phyloP scores from a whole-genome alignment of 2,113 vertebrate species.

The Uria aalge region DNA sequence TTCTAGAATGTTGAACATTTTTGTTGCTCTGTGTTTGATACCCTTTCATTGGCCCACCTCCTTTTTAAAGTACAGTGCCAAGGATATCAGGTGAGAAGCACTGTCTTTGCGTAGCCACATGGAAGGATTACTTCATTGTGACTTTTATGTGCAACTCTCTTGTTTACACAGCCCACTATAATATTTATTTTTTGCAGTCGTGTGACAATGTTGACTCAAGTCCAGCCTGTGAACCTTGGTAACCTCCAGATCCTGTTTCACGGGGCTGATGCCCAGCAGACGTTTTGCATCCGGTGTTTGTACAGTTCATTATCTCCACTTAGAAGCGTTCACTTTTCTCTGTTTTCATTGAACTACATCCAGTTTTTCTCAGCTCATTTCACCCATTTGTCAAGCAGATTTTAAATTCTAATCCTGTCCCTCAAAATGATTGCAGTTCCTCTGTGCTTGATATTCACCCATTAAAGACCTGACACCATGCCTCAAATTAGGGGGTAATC shows the following conservation, averaged over 20 bases:
- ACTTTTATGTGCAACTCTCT: background rate
- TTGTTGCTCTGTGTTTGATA: background rate
- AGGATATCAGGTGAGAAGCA: background rate
- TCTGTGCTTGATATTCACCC: background rate
- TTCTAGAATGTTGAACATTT: background rate
- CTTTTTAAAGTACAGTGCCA: background rate
- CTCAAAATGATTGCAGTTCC: background rate
- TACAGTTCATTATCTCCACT: constrained; percentile 55
- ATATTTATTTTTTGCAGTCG: constrained; percentile 36
- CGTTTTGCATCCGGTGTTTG: constrained; percentile 45
- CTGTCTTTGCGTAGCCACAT: accelerated
- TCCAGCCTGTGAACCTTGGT: constrained; percentile 25
- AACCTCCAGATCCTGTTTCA: constrained; percentile 56
- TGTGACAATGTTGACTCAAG: constrained; percentile 57
- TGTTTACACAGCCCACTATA: background rate
- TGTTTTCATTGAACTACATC: constrained; percentile 50
- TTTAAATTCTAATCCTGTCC: constrained; percentile 24
- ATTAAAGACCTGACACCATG: background rate
- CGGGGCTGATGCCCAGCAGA: constrained; percentile 41
- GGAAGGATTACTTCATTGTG: background rate
- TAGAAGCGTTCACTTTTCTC: background rate
- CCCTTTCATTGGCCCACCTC: background rate
- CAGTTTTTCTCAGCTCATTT: constrained; percentile 57
- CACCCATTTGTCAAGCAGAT: constrained; percentile 44
- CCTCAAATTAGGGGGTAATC: background rate